Evolutionary conservation across 2,797 vertebrate genomes (phyloP).

Genomic region (Nyctalus aviator): DNA sequence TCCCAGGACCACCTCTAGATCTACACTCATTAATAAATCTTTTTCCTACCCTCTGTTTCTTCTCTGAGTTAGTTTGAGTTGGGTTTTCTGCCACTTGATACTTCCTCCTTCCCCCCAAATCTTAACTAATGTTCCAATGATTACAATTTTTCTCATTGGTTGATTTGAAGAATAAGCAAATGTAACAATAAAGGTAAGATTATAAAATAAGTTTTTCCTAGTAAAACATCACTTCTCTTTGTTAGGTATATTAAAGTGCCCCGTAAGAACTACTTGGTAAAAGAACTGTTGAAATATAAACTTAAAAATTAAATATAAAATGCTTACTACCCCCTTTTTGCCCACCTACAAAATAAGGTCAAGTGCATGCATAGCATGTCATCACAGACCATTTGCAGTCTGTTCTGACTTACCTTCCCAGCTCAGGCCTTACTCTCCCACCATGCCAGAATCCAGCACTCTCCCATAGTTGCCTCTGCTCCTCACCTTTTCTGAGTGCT

Average conservation of each 20-base stretch:
- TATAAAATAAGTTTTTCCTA: not conserved
- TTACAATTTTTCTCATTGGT: not conserved
- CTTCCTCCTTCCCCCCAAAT: not conserved
- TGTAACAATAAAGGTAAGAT: not conserved
- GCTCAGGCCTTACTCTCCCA: not conserved
- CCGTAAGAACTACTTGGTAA: not conserved
- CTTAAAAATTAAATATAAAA: not conserved
- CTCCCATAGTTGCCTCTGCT: not conserved
- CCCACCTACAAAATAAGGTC: slow-evolving; percentile 24
- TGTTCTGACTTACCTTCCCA: not conserved
- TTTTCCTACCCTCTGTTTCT: not conserved
- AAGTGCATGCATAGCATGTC: not conserved
- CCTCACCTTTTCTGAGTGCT: not conserved
- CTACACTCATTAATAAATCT: not conserved
- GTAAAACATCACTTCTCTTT: slow-evolving; percentile 19
- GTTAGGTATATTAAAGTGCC: not conserved
- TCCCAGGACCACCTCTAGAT: not conserved
- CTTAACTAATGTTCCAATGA: not conserved
- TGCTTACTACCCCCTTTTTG: not conserved
- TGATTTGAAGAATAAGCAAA: slow-evolving; percentile 14
- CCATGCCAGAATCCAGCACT: not conserved
- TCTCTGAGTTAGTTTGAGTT: not conserved
- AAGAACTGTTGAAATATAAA: slow-evolving; percentile 16
- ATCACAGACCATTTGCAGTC: not conserved
- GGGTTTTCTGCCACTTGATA: not conserved